Evolutionary conservation across 2,888 invertebrate species (phyloP), one percentile per base, ranked within the genome.

Genomic region (Diabrotica balteata): DNA sequence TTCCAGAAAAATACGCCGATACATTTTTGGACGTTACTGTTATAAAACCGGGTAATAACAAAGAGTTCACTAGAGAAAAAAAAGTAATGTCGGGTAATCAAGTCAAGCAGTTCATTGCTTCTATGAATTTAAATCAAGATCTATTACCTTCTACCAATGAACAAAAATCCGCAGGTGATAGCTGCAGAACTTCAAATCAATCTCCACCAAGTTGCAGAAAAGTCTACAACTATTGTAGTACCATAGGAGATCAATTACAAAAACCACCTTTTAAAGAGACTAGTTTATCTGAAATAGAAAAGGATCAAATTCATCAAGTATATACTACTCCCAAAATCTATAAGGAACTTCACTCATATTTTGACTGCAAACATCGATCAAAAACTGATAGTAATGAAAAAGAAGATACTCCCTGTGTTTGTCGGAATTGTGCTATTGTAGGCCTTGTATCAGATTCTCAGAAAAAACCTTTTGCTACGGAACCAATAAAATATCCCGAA

Each of bases 351-450:
- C 78, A 76, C 59, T 72, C 77, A 0, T 70, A 78, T 6, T 74
- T 82, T 50, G 71, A 76, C 8, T 82, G 82, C 59, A 77, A 78
- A 62, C 79, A 81, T 57, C 74, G 76, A 53, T 63, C 75, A 7
- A 59, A 65, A 1, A 4, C 32, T 32, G 64, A 72, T n/a, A 67
- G 71, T 2, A 66, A 71, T 11, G 70, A 71, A 2, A 80, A 81
- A 65, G 69, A 75, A 9, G 76, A 80, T 8, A 73, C 74, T 7
- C 83, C 82, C 4, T 84, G 84, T 68, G 63, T 78, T 11, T 84
- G 84, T 66, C 80, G 81, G 69, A 82, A 83, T 68, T 84, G 84
- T 67, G 83, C 82, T 0, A 79, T 83, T 67, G 76, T 83, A 2
- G 82, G 82, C 5, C 75, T 83, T 5, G 68, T 84, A 43, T 75